A percentile compares a stretch with the other conserved stretches of the same genome.
Conservation (phyloP, 2,888 invertebrate genomes). For the Strigamia maritima region DNA sequence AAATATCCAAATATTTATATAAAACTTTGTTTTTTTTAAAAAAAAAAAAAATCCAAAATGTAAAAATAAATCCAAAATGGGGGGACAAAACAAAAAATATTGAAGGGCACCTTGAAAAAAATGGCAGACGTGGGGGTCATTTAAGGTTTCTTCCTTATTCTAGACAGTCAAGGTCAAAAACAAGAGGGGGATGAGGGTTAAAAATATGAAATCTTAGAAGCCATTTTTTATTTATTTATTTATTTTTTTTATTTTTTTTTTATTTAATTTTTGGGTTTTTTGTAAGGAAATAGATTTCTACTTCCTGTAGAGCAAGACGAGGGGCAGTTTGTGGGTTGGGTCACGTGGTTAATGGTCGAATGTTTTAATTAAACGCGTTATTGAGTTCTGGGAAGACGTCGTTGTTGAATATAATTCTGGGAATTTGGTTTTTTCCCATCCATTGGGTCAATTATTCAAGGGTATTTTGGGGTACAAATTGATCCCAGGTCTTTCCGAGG, state of each 20-base stretch:
- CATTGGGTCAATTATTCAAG: not conserved
- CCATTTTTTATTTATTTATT: too few species aligned
- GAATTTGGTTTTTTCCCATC: too few species aligned
- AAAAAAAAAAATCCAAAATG: not conserved
- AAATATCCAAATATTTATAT: not conserved
- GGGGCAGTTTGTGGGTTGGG: not conserved
- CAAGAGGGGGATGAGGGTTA: not conserved
- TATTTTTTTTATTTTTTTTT: too few species aligned
- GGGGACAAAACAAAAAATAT: not conserved
- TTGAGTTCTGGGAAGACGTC: not conserved
- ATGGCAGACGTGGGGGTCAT: not conserved
- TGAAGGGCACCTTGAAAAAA: not conserved
- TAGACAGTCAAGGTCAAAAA: not conserved
- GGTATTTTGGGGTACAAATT: not conserved
- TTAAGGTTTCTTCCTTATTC: conserved; percentile 7
- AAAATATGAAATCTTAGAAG: not conserved
- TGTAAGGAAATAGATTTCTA: not conserved
- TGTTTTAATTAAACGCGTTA: not conserved
- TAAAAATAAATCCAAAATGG: not conserved
- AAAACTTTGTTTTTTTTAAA: not conserved
- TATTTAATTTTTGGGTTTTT: not conserved
- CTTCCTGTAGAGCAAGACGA: not conserved
- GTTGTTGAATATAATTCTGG: too few species aligned
- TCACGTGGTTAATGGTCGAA: not conserved
- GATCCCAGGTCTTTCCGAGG: not conserved